Percentiles rank a stretch among this genome's conserved stretches.
Evolutionary conservation across 2,113 vertebrate species (phyloP).

Genomic region (Sula dactylatra): DNA sequence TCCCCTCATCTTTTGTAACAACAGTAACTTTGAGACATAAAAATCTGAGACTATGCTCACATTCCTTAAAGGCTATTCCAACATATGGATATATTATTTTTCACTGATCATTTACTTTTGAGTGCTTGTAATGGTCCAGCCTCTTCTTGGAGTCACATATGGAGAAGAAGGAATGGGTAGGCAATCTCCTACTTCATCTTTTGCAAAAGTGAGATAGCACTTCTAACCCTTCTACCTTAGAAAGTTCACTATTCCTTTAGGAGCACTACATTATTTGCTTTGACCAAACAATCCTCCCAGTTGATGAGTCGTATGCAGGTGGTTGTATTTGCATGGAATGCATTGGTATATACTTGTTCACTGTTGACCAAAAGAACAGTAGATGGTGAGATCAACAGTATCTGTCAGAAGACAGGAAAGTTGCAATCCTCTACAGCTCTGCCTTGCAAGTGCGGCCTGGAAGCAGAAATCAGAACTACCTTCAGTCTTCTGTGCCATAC

Average conservation of each 20-base stretch:
- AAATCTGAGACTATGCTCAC: not conserved
- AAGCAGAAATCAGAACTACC: not conserved
- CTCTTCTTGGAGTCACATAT: not conserved
- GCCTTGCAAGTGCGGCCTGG: not conserved
- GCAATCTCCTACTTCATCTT: not conserved
- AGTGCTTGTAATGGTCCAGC: not conserved
- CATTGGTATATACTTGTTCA: not conserved
- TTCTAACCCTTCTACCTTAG: not conserved
- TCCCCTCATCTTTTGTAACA: not conserved
- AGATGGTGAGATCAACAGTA: not conserved
- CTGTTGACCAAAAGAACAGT: not conserved
- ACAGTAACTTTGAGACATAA: not conserved
- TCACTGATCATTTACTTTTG: not conserved
- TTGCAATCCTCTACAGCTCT: not conserved
- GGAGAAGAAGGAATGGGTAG: not conserved
- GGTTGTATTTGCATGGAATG: not conserved
- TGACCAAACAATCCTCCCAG: not conserved
- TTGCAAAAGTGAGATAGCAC: not conserved
- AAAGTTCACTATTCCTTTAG: not conserved
- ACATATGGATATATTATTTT: not conserved
- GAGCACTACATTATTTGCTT: not conserved
- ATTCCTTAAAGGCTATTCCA: not conserved
- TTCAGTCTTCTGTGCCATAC: not conserved
- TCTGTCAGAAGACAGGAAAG: not conserved
- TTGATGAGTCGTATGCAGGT: not conserved